Base-by-base conservation (phyloP, 2,888 invertebrate genomes). In the Melitaea athalia region DNA sequence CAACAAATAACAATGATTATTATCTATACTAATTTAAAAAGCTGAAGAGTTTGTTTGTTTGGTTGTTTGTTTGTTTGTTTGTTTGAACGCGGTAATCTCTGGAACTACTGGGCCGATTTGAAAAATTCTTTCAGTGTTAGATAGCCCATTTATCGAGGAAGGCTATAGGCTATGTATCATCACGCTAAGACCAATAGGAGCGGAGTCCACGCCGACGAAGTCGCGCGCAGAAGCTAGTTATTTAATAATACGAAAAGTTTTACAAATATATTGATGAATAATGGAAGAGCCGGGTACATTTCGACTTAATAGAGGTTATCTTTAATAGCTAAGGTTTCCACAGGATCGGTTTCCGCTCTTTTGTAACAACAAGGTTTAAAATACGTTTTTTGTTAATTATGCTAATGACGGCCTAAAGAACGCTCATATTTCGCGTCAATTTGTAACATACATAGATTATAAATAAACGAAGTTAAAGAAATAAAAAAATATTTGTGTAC, bases 301-400 rank as follows among this genome's bases (percentile, higher is more conserved):
- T 33, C n/a, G 50, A 59, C 33, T 24, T 64, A 42, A 47, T 42
- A 24, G 31, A 49, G 62, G n/a, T 52, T 24, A 24, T 59, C 64
- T 68, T 72, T 72, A 70, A 64, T 67, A 69, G 71, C 33, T 67
- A 73, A 66, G 61, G 65, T 70, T 67, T 69, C 47, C 45, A 68
- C 74, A 71, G 60, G 50, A 64, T 71, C 64, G 53, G 64, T 75
- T 72, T 76, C 76, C 76, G 75, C 72, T 74, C 72, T 67, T 72
- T 74, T 71, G 65, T 63, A 57, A 68, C 64, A 60, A 68, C 61
- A 67, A 8, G 38, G 38, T 8, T 38, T 5, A 38, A 75, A 62
- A 64, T 55, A 38, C 50, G 53, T 66, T 72, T 74, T 67, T 74
- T 75, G 72, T 64, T 63, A 72, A 74, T 67, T 63, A 73, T 73